Evolutionary conservation across 2,113 vertebrate species (phyloP).

Genomic region (Cygnus atratus): DNA sequence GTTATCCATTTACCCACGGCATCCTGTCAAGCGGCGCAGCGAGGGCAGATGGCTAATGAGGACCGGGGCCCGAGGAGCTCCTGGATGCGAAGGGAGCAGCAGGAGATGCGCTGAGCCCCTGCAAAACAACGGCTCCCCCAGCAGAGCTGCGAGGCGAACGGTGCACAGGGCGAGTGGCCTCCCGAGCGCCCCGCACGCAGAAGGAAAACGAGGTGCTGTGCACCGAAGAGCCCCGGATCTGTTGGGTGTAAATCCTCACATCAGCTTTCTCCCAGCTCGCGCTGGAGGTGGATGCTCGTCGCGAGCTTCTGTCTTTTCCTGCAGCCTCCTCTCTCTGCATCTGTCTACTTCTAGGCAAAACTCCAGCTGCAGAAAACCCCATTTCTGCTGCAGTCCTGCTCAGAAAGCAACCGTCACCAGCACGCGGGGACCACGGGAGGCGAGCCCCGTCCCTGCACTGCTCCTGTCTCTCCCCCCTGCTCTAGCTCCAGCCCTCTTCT

Average conservation of each 20-base stretch:
- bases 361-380: neutral
- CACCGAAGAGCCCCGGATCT: neutral
- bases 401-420: neutral
- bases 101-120: neutral
- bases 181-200: neutral
- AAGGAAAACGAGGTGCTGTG: neutral
- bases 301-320: neutral
- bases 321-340: neutral
- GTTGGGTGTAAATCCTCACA: neutral
- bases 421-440: accelerated
- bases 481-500: neutral
- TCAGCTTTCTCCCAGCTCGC: neutral
- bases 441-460: neutral
- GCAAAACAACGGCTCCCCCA: neutral
- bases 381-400: neutral
- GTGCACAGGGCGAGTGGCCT: neutral
- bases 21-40: neutral
- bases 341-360: neutral
- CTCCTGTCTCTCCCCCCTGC: neutral
- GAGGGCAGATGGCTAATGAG: conserved; percentile 69
- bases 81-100: neutral
- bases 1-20: conserved; percentile 47
- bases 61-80: neutral
- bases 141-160: neutral
- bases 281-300: neutral